Evolutionary conservation across 2,113 vertebrate genomes (phyloP).

Genomic region (Microtus richardsoni): DNA sequence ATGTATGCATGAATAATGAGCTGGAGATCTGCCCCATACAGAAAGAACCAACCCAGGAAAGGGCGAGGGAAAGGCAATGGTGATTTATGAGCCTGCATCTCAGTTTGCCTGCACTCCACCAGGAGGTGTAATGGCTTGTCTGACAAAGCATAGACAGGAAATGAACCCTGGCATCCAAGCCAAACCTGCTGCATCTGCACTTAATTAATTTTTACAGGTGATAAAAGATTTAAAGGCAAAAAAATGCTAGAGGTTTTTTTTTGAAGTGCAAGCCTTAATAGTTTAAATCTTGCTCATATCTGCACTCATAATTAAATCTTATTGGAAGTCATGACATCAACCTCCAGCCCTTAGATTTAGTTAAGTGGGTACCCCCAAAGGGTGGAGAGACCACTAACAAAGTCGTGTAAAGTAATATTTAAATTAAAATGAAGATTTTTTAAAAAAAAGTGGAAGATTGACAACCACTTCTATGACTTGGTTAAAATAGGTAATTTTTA

Average conservation of each 20-base stretch:
- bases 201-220: conserved; percentile 98
- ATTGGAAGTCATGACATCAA: conserved; percentile 86
- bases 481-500: not conserved
- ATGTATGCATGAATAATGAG: conserved; percentile 89
- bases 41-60: conserved; percentile 84
- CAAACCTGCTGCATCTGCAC: conserved; percentile 97
- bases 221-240: conserved; percentile 98
- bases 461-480: conserved; percentile 45
- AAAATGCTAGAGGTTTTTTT: conserved; percentile 91
- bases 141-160: conserved; percentile 98
- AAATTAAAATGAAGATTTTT: conserved; percentile 56
- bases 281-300: conserved; percentile 89
- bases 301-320: conserved; percentile 89
- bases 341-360: conserved; percentile 82
- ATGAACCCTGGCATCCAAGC: conserved; percentile 97
- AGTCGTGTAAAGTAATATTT: conserved; percentile 67
- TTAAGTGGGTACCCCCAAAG: conserved; percentile 74
- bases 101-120: conserved; percentile 92
- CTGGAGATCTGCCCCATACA: conserved; percentile 85
- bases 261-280: conserved; percentile 88
- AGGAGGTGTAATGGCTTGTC: conserved; percentile 98
- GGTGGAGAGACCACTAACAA: conserved; percentile 72
- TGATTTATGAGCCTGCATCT: conserved; percentile 93
- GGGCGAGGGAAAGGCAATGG: conserved; percentile 88
- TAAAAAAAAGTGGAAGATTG: not conserved